Conservation (phyloP, 1,140 invertebrate genomes). For the Drosophila miranda region DNA sequence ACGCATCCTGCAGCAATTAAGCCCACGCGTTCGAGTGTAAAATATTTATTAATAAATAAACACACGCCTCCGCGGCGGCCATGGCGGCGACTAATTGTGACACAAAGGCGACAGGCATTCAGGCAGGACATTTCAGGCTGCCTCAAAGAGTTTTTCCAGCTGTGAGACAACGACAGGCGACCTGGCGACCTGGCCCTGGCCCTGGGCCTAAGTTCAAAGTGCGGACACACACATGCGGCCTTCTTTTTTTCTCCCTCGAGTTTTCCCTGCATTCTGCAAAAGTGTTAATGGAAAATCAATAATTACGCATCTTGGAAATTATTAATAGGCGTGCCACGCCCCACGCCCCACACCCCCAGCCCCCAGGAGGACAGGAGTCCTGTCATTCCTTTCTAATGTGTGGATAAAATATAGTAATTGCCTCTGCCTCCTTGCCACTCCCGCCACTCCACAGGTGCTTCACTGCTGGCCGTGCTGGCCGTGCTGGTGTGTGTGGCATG, state of each 20-base stretch:
- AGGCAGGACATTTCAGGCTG: conserved; percentile 4
- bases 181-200: conserved; percentile 45
- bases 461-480: no score
- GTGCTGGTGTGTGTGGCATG: no score
- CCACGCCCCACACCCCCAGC: neutral
- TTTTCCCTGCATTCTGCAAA: conserved; percentile 49
- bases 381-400: conserved; percentile 1
- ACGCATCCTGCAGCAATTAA: conserved; percentile 60
- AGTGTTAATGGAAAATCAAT: conserved; percentile 81
- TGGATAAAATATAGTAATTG: conserved; percentile 35
- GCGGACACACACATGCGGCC: conserved; percentile 58
- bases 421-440: neutral
- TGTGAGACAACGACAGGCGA: conserved; percentile 55
- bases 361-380: conserved; percentile 7
- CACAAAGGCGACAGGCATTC: conserved; percentile 57
- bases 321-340: conserved; percentile 59
- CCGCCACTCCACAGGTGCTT: no score
- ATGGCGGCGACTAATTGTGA: conserved; percentile 68
- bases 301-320: conserved; percentile 80
- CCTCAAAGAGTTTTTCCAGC: conserved; percentile 64
- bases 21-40: conserved; percentile 72
- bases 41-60: conserved; percentile 78
- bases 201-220: conserved; percentile 74
- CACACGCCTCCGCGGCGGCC: conserved; percentile 30
- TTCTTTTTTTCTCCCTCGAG: neutral